A percentile compares a stretch with the other conserved stretches of the same genome.
Conservation (phyloP, 2,113 vertebrate genomes). For the Channa maculata region DNA sequence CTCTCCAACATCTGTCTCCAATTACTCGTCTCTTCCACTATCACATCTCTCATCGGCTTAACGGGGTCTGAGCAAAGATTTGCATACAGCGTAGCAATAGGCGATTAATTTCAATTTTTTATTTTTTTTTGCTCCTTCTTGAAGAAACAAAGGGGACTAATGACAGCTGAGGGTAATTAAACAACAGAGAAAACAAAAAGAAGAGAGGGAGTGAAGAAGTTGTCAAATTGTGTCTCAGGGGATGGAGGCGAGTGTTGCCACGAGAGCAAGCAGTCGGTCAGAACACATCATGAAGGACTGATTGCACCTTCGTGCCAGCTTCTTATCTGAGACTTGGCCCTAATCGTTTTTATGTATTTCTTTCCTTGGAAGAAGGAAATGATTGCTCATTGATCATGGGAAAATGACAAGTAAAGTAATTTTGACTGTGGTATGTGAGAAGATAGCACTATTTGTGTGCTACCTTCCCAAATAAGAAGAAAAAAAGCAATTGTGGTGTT, state of each 20-base stretch:
- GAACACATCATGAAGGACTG: constrained; percentile 60
- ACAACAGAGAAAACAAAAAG: constrained; percentile 74
- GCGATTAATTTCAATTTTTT: constrained; percentile 76
- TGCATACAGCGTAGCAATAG: constrained; percentile 81
- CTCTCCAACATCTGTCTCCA: constrained; percentile 85
- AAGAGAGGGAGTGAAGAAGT: constrained; percentile 74
- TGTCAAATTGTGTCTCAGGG: constrained; percentile 71
- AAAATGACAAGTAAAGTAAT: constrained; percentile 10
- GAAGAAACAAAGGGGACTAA: constrained; percentile 75
- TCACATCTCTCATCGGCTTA: constrained; percentile 80
- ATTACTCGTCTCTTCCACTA: constrained; percentile 81
- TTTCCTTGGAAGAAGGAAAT: constrained; percentile 10
- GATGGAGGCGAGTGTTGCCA: constrained; percentile 58
- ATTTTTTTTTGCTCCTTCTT: constrained; percentile 44
- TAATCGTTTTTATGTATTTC: constrained; percentile 29
- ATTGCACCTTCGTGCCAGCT: constrained; percentile 62
- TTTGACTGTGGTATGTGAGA: background rate
- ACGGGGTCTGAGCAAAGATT: constrained; percentile 81
- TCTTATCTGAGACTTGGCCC: constrained; percentile 47
- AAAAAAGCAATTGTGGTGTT: background rate
- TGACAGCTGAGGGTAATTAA: constrained; percentile 85
- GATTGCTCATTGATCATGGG: constrained; percentile 16
- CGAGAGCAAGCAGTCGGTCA: constrained; percentile 58
- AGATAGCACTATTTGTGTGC: background rate
- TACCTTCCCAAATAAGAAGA: background rate